phyloP scores from a whole-genome alignment of 92 coral and sea anemone genomes.

The Parazoanthus darwini region DNA sequence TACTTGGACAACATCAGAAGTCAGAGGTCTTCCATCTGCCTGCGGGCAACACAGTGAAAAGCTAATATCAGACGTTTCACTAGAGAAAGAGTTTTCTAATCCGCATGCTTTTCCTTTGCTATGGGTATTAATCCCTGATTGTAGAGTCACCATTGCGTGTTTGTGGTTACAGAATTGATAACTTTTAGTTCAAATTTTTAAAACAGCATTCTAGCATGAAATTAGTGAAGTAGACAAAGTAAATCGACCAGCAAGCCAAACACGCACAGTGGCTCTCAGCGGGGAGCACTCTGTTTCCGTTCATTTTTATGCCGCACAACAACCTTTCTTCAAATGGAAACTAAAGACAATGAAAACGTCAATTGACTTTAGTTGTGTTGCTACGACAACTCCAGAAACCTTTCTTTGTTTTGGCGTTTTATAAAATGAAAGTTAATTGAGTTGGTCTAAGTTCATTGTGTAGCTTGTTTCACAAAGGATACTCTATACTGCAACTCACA shows the following conservation, averaged over 20 bases:
- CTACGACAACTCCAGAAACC: conserved; percentile 39
- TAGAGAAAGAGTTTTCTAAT: neutral
- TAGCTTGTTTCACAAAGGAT: conserved; percentile 17
- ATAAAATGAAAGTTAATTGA: conserved; percentile 41
- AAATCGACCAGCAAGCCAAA: conserved; percentile 2
- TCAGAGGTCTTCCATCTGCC: conserved; percentile 32
- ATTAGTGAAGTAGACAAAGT: conserved; percentile 30
- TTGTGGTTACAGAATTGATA: conserved; percentile 5
- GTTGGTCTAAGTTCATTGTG: conserved; percentile 28
- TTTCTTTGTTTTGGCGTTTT: conserved; percentile 36
- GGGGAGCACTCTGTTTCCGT: conserved; percentile 23
- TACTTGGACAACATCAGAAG: conserved; percentile 33
- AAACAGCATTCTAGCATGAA: conserved; percentile 45
- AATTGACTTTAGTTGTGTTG: conserved; percentile 30
- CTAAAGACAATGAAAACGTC: conserved; percentile 29
- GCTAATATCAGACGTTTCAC: conserved; percentile 15
- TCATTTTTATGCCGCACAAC: conserved; percentile 29
- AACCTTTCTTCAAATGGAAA: conserved; percentile 9
- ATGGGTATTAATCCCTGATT: neutral
- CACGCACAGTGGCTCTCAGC: conserved; percentile 23
- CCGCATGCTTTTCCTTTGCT: neutral
- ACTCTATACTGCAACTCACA: neutral
- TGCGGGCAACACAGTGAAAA: conserved; percentile 23
- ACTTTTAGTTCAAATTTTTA: conserved; percentile 21
- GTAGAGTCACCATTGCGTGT: conserved; percentile 26